Percentiles rank a stretch among this genome's conserved stretches.
Conservation (phyloP, 2,888 invertebrate species). For the Amiota mariae region DNA sequence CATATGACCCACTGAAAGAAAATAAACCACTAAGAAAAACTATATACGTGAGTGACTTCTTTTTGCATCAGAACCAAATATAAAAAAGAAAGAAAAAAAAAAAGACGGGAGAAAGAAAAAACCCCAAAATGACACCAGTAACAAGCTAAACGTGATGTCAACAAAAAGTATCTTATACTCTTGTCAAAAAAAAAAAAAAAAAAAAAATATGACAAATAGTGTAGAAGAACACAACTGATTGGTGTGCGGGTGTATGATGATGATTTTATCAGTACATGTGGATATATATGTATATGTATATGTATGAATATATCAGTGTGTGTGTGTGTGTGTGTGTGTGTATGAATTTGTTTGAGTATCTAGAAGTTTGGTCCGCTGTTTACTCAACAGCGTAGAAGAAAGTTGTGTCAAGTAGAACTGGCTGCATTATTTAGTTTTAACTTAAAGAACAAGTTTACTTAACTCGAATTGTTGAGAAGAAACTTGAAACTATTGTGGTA, state of each 20-base stretch:
- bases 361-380: background rate
- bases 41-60: slow-evolving; percentile 8
- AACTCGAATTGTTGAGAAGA: background rate
- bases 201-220: slow-evolving; percentile 17
- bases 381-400: slow-evolving; percentile 3
- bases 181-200: background rate
- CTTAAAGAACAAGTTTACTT: slow-evolving; percentile 25
- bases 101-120: background rate
- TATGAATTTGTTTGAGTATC: slow-evolving; percentile 13
- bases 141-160: slow-evolving; percentile 61
- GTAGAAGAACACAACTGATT: slow-evolving; percentile 12
- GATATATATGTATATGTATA: too few relatives aligned
- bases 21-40: background rate
- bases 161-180: slow-evolving; percentile 46
- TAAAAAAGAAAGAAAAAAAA: background rate
- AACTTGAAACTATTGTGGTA: slow-evolving; percentile 3
- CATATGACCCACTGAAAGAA: background rate
- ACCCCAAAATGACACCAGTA: slow-evolving; percentile 51
- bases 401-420: background rate
- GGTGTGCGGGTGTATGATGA: slow-evolving; percentile 19
- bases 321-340: slow-evolving; percentile 23
- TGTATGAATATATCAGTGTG: background rate
- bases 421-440: background rate
- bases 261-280: slow-evolving; percentile 1
- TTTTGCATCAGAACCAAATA: background rate